Percentiles rank a stretch among this genome's conserved stretches.
phyloP scores from a whole-genome alignment of 2,888 invertebrate genomes.

The Luffia ferchaultella region DNA sequence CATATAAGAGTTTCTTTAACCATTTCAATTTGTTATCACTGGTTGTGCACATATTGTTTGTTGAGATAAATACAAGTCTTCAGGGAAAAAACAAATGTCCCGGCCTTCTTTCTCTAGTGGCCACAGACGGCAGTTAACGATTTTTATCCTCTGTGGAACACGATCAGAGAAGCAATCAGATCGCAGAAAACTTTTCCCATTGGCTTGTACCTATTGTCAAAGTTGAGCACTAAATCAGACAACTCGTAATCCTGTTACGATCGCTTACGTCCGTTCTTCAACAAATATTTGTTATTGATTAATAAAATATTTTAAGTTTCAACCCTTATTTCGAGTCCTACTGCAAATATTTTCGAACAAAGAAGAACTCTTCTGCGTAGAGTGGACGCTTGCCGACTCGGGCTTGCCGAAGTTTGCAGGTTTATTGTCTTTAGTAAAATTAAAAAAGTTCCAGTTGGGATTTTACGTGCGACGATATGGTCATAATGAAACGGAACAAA shows the following conservation, averaged over 20 bases:
- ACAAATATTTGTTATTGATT: not conserved
- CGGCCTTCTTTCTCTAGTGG: not conserved
- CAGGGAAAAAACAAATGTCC: too few relatives aligned
- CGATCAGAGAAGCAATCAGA: constrained; percentile 36
- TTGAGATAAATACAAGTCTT: too few relatives aligned
- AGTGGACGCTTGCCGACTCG: constrained; percentile 11
- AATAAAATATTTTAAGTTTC: not conserved
- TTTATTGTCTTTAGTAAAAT: constrained; percentile 44
- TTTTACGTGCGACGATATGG: constrained; percentile 8
- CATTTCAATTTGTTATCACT: too few relatives aligned
- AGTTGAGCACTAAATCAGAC: constrained; percentile 37
- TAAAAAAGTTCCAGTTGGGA: constrained; percentile 37
- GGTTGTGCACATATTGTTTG: too few relatives aligned
- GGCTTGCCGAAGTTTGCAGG: constrained; percentile 30
- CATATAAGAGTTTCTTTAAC: too few relatives aligned
- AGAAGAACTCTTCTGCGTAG: not conserved
- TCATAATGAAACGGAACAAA: not conserved
- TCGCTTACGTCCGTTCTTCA: not conserved
- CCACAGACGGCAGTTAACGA: not conserved
- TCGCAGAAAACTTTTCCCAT: constrained; percentile 35
- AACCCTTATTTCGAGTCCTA: not conserved
- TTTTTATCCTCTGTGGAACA: constrained; percentile 11
- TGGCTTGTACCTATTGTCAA: constrained; percentile 35
- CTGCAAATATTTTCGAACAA: constrained; percentile 1
- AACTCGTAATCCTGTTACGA: constrained; percentile 3